Percentiles rank a stretch among this genome's conserved stretches.
phyloP scores from a whole-genome alignment of 1,140 invertebrate species.

The Listronotus oregonensis region DNA sequence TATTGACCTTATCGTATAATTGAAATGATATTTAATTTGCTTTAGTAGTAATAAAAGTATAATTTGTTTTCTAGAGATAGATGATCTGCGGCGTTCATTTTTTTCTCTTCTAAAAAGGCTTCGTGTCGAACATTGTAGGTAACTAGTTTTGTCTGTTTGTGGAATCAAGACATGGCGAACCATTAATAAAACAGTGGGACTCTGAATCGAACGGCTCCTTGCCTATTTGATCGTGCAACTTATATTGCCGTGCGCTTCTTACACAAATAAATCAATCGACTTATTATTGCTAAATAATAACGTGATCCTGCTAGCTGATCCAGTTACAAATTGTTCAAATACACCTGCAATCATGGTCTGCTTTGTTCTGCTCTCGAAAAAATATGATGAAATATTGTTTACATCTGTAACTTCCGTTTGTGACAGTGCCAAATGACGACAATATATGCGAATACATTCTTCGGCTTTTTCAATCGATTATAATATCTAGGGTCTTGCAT shows the following conservation, averaged over 20 bases:
- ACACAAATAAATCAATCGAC: conserved; percentile 45
- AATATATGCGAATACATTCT: no score
- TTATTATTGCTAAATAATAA: conserved; percentile 44
- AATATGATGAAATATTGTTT: conserved; percentile 24
- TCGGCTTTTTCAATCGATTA: no score
- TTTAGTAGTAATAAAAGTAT: no score
- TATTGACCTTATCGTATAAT: no score
- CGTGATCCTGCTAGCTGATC: conserved; percentile 30
- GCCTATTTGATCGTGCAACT: conserved; percentile 45
- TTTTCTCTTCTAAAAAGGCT: not conserved
- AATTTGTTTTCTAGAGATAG: not conserved
- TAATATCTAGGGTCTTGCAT: no score
- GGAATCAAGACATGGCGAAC: conserved; percentile 43
- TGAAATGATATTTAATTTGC: no score
- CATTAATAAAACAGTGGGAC: conserved; percentile 53
- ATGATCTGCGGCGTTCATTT: conserved; percentile 5
- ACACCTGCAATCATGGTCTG: conserved; percentile 30
- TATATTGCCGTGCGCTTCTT: conserved; percentile 39
- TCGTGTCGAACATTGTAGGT: conserved; percentile 31
- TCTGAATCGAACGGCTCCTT: conserved; percentile 48
- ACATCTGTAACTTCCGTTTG: conserved; percentile 20
- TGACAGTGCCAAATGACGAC: no score
- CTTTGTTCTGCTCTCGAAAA: conserved; percentile 13
- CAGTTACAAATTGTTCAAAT: conserved; percentile 38
- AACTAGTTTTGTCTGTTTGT: conserved; percentile 48